phyloP scores from a whole-genome alignment of 2,888 invertebrate genomes.

The Balanococcus diminutus region DNA sequence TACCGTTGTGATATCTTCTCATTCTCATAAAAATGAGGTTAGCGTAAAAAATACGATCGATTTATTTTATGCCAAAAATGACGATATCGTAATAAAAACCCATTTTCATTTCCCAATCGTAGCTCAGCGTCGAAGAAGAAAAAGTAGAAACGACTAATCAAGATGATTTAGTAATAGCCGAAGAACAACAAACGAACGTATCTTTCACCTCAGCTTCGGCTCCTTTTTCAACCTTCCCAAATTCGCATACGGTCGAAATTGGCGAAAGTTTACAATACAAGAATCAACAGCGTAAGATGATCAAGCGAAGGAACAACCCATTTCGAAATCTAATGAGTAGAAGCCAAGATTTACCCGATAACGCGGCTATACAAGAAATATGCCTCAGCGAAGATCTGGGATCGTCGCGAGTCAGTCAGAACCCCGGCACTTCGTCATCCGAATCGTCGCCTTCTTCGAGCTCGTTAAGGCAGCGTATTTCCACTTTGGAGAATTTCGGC shows the following conservation, averaged over 20 bases:
- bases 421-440: constrained; percentile 28
- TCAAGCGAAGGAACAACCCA: background rate
- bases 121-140: constrained; percentile 41
- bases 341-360: constrained; percentile 44
- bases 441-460: constrained; percentile 50
- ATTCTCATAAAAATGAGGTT: constrained; percentile 73
- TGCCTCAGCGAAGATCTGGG: constrained; percentile 17
- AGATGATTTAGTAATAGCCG: constrained; percentile 39
- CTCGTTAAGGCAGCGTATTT: constrained; percentile 48
- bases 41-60: constrained; percentile 47
- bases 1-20: constrained; percentile 91
- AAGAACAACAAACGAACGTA: background rate
- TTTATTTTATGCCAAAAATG: background rate
- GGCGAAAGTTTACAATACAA: background rate
- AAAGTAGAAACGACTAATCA: background rate
- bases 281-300: constrained; percentile 25
- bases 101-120: background rate
- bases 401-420: background rate
- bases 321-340: constrained; percentile 41
- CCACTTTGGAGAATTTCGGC: constrained; percentile 46
- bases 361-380: constrained; percentile 12
- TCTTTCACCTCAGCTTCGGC: constrained; percentile 21
- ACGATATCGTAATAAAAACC: too few relatives aligned
- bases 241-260: background rate
- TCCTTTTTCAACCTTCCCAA: constrained; percentile 33